Evolutionary conservation across 2,113 vertebrate genomes (phyloP).

Genomic region (Caretta caretta): DNA sequence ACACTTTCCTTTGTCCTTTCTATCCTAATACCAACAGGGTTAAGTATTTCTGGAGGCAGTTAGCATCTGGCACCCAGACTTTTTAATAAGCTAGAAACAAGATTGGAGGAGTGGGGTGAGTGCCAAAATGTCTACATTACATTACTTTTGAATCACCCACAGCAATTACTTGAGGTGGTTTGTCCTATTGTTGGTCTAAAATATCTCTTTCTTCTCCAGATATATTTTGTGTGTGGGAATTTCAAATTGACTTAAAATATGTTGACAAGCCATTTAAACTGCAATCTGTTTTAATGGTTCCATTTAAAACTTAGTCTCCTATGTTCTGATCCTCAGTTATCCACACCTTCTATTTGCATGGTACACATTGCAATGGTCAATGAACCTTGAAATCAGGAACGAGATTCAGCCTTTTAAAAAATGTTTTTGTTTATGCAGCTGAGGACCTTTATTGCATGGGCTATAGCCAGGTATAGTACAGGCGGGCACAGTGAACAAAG

Average conservation of each 20-base stretch:
- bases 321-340: not conserved
- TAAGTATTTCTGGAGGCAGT: not conserved
- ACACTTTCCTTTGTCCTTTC: not conserved
- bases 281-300: not conserved
- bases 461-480: not conserved
- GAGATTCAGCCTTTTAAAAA: not conserved
- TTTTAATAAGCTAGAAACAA: slow-evolving; percentile 24
- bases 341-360: not conserved
- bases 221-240: not conserved
- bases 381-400: not conserved
- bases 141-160: not conserved
- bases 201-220: not conserved
- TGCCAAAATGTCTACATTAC: not conserved
- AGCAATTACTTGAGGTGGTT: not conserved
- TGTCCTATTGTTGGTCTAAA: not conserved
- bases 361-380: not conserved
- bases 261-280: not conserved
- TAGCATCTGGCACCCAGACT: slow-evolving; percentile 38
- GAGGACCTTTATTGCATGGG: not conserved
- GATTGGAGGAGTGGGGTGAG: not conserved
- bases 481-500: not conserved
- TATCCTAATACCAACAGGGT: not conserved
- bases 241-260: not conserved
- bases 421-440: not conserved
- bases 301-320: not conserved